Conservation (phyloP, 2,797 vertebrate species). For the Cossypha polioptera region DNA sequence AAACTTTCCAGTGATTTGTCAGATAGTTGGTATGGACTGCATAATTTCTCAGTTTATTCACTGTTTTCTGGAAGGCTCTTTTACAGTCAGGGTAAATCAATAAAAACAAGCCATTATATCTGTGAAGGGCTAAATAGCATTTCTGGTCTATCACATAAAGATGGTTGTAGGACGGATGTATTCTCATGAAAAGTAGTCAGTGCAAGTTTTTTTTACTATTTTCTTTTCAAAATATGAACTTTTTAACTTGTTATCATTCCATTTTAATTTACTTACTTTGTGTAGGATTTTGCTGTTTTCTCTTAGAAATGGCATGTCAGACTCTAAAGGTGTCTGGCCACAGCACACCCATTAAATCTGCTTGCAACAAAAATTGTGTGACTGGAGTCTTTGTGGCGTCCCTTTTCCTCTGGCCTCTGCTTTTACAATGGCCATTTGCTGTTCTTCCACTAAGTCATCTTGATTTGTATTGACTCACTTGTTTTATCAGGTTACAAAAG, state of each 20-base stretch:
- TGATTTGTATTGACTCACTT: constrained; percentile 30
- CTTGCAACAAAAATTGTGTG: neutral
- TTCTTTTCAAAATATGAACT: neutral
- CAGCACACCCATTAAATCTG: neutral
- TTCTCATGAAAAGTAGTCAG: neutral
- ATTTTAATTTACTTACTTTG: neutral
- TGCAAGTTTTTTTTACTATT: neutral
- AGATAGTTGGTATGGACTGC: constrained; percentile 44
- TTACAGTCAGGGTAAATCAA: neutral
- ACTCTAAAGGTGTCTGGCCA: neutral
- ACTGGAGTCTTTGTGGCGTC: neutral
- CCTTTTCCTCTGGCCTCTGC: constrained; percentile 20
- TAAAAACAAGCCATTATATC: neutral
- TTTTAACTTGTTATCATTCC: neutral
- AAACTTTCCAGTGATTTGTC: constrained; percentile 67
- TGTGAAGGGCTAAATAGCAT: neutral
- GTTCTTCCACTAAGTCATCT: neutral
- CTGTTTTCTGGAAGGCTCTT: neutral
- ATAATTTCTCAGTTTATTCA: constrained; percentile 49
- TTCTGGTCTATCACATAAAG: neutral
- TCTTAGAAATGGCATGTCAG: neutral
- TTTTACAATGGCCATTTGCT: constrained; percentile 58
- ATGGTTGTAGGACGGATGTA: neutral
- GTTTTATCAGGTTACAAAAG: constrained; percentile 33
- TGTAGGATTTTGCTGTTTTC: neutral